These are phyloP conservation scores for Coenonympha glycerion DNA, from an alignment of 2,888 invertebrate species.

Conservation along the genomic window DNA sequence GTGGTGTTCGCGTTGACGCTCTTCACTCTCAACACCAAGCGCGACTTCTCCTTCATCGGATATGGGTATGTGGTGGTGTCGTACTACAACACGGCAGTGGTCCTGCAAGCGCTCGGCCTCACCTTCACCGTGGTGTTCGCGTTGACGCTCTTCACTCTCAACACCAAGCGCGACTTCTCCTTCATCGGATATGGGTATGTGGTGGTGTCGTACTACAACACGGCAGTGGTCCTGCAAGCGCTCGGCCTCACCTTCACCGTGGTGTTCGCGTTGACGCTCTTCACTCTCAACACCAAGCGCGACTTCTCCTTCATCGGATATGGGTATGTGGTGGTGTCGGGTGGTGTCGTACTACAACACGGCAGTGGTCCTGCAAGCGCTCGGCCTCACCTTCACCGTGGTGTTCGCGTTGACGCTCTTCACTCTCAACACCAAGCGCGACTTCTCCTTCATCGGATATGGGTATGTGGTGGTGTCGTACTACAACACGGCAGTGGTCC, in stretches of 20 bases:
- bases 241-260: constrained; percentile 84
- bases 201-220: constrained; percentile 85
- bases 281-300: constrained; percentile 88
- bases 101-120: constrained; percentile 79
- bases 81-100: too few species aligned
- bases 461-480: constrained; percentile 86
- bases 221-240: constrained; percentile 84
- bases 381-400: constrained; percentile 84
- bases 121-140: constrained; percentile 85
- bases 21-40: constrained; percentile 89
- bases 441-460: constrained; percentile 86
- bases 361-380: constrained; percentile 66
- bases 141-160: constrained; percentile 87
- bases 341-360: constrained; percentile 43
- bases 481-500: constrained; percentile 83
- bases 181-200: constrained; percentile 85
- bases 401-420: constrained; percentile 85
- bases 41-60: constrained; percentile 87
- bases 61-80: too few species aligned
- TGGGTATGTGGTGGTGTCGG: too few species aligned
- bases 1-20: constrained; percentile 85
- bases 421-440: constrained; percentile 89
- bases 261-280: constrained; percentile 85
- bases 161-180: constrained; percentile 89
- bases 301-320: constrained; percentile 84